Evolutionary conservation across 2,797 vertebrate genomes (phyloP), one percentile per base, ranked within the genome.

Genomic region (Macrochelys suwanniensis): DNA sequence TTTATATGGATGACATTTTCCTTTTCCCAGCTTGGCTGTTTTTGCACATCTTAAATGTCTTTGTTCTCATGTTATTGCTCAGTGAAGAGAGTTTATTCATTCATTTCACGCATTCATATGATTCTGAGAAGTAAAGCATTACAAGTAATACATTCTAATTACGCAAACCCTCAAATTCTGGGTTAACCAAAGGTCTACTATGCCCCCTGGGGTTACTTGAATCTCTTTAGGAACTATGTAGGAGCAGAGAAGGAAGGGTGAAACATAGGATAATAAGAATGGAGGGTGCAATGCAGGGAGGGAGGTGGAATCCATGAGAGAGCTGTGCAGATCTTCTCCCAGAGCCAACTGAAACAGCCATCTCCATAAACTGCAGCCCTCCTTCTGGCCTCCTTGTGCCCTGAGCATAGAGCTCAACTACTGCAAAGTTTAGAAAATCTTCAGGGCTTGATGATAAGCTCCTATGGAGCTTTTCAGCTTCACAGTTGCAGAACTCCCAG

Each of bases 11-110:
- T 71, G 47, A 77, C 0, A 1, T 33, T 82, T 89, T 77, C 11
- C 5, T 94, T 53, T 92, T 85, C 80, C 57, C 31, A 65, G 0
- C 57, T 33, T 45, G 0, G 0, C 61, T 53, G 6, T 79, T 33
- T 87, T 96, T 91, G 90, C 95, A n/a, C 1, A n/a, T 37, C 65
- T 89, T 79, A 11, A 5, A 76, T 77, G 16, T 51, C 68, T 85
- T 86, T 86, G 61, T 26, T 89, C 49, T 89, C 33, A 33, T 4
- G 2, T 33, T 54, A 59, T 8, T 15, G 31, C 31, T 90, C 95
- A 87, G 81, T 0, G 0, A 81, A 51, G 2, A 28, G 5, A 2
- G 17, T 80, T 94, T 87, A 51, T 80, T 54, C 6, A n/a, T 94
- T 91, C 42, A 90, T 8, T 7, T 15, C 16, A 5, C 16, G 45